Conservation (phyloP, 2,797 vertebrate genomes). For the Pachyuromys duprasi region DNA sequence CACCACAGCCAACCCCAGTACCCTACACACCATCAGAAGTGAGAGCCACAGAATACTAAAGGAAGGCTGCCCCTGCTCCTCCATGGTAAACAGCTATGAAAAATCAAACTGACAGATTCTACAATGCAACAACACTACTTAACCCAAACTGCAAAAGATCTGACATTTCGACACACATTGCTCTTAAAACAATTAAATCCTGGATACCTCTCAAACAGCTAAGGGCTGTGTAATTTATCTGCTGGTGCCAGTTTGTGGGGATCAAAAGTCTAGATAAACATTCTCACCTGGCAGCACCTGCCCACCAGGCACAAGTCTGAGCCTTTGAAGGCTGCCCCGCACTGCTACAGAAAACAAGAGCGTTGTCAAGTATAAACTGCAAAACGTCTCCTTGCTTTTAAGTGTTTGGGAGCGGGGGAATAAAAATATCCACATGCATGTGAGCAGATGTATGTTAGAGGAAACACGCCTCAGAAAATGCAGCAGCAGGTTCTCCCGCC, state of each 20-base stretch:
- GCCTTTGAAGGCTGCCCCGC: conserved; percentile 38
- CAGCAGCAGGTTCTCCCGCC: neutral
- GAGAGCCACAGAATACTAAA: neutral
- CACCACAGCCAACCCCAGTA: neutral
- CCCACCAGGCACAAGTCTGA: conserved; percentile 37
- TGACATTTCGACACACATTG: conserved; percentile 46
- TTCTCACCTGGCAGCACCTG: neutral
- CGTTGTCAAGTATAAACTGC: neutral
- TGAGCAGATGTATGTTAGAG: neutral
- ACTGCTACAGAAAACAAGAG: neutral
- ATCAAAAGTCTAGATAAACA: conserved; percentile 46
- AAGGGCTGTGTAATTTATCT: conserved; percentile 48
- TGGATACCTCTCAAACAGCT: conserved; percentile 63
- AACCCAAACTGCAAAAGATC: conserved; percentile 64
- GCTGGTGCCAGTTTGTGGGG: neutral
- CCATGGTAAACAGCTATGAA: neutral
- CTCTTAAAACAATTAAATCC: conserved; percentile 64
- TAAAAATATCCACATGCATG: neutral
- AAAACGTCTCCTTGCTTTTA: neutral
- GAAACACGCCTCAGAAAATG: conserved; percentile 36
- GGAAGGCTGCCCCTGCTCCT: conserved; percentile 8
- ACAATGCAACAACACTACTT: neutral
- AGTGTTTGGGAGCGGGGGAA: neutral
- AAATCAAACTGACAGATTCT: conserved; percentile 36
- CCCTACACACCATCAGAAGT: neutral